Conservation (phyloP, 2,888 invertebrate species). For the Synanthedon myopaeformis region DNA sequence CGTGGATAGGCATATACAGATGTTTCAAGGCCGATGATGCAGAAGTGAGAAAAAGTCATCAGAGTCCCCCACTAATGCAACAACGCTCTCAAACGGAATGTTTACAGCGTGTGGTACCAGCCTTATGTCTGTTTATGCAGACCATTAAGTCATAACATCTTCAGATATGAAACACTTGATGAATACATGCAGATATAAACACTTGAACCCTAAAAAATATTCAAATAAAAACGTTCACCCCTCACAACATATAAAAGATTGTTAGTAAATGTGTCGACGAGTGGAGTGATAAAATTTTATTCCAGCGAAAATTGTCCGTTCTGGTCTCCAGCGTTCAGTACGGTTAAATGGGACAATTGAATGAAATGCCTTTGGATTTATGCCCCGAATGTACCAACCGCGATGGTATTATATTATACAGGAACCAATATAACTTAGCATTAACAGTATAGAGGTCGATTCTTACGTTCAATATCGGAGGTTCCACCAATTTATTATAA, state of each 20-base stretch:
- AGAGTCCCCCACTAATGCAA: too few relatives aligned
- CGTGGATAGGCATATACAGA: too few relatives aligned
- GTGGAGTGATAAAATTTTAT: slow-evolving; percentile 24
- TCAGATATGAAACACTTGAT: too few relatives aligned
- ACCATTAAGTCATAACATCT: too few relatives aligned
- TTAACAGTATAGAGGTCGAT: slow-evolving; percentile 2
- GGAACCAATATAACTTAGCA: slow-evolving; percentile 1
- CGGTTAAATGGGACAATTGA: slow-evolving; percentile 21
- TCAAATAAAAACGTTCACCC: slow-evolving; percentile 3
- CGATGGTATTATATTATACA: not conserved
- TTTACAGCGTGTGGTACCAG: too few relatives aligned
- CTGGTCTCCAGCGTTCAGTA: slow-evolving; percentile 12
- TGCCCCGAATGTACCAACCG: slow-evolving; percentile 7
- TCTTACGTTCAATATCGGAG: slow-evolving; percentile 3
- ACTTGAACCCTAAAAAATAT: too few relatives aligned
- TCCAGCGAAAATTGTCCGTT: slow-evolving; percentile 23
- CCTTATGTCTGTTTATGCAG: too few relatives aligned
- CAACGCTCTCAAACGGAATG: too few relatives aligned
- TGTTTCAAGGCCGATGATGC: too few relatives aligned
- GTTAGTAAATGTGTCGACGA: slow-evolving; percentile 19
- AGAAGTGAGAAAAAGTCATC: too few relatives aligned
- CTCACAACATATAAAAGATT: slow-evolving; percentile 2
- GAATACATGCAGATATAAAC: too few relatives aligned
- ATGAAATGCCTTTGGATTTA: slow-evolving; percentile 16
- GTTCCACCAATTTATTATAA: slow-evolving; percentile 1